These are phyloP conservation scores for Perizoma affinitatum DNA, from an alignment of 2,888 invertebrate genomes.

Conservation along the genomic window DNA sequence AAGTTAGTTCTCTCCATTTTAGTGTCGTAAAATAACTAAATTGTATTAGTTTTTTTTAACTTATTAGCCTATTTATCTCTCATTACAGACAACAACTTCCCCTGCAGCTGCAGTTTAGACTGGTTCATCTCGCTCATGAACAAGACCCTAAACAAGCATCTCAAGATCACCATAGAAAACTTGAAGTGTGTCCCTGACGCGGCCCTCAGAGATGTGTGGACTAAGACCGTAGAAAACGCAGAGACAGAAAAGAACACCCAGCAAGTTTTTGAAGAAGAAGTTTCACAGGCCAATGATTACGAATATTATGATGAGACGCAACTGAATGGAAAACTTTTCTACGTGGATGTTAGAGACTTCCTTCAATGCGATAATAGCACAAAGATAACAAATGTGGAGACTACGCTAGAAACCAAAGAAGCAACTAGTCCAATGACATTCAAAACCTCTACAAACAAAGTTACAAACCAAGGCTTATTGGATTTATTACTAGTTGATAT, in stretches of 20 bases:
- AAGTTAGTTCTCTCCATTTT: too few species aligned
- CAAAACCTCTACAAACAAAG: slow-evolving; percentile 22
- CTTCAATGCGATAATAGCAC: slow-evolving; percentile 54
- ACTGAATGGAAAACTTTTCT: slow-evolving; percentile 73
- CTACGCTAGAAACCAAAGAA: slow-evolving; percentile 19
- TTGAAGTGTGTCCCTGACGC: slow-evolving; percentile 67
- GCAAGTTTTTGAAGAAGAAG: slow-evolving; percentile 52
- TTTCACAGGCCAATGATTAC: slow-evolving; percentile 53
- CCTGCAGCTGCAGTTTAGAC: slow-evolving; percentile 71
- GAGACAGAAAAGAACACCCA: slow-evolving; percentile 53
- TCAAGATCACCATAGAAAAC: slow-evolving; percentile 66
- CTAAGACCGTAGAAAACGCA: slow-evolving; percentile 54
- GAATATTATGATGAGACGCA: slow-evolving; percentile 77
- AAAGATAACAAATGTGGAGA: slow-evolving; percentile 17
- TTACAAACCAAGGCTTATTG: slow-evolving; percentile 40
- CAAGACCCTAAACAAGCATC: slow-evolving; percentile 60
- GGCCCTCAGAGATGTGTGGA: slow-evolving; percentile 60
- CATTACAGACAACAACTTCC: slow-evolving; percentile 72
- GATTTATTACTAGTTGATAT: slow-evolving; percentile 40
- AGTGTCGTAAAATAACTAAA: too few species aligned
- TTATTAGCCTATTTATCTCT: slow-evolving; percentile 8
- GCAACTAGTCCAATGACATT: slow-evolving; percentile 29
- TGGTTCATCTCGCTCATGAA: slow-evolving; percentile 69
- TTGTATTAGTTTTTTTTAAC: background rate
- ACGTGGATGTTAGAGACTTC: slow-evolving; percentile 66